Conservation (phyloP, 2,113 vertebrate genomes). For the Rhinichthys klamathensis region DNA sequence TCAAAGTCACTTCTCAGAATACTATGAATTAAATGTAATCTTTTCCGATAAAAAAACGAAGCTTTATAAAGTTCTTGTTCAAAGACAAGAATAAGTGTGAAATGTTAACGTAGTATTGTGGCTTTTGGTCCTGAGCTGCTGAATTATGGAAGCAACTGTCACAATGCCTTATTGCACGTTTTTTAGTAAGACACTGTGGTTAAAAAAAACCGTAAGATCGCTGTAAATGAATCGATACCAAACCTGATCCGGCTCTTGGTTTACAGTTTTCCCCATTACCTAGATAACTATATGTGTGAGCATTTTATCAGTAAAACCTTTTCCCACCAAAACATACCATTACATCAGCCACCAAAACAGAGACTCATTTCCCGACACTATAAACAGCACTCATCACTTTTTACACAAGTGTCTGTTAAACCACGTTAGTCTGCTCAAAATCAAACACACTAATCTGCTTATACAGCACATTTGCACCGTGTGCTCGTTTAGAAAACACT, state of each 20-base stretch:
- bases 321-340: constrained; percentile 9
- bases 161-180: constrained; percentile 4
- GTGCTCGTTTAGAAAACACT: neutral
- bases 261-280: neutral
- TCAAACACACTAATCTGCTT: neutral
- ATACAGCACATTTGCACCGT: neutral
- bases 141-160: neutral
- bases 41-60: neutral
- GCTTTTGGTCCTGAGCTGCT: neutral
- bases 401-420: constrained; percentile 16
- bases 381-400: neutral
- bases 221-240: neutral
- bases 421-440: neutral
- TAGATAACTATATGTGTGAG: neutral
- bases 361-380: constrained; percentile 19
- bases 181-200: neutral
- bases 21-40: neutral
- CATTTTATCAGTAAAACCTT: constrained; percentile 6
- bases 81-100: neutral
- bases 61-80: neutral
- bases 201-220: neutral
- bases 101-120: neutral
- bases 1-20: neutral
- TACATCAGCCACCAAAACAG: constrained; percentile 21
- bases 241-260: neutral